Conservation (phyloP, 2,888 invertebrate genomes). For the Caenorhabditis sp. region DNA sequence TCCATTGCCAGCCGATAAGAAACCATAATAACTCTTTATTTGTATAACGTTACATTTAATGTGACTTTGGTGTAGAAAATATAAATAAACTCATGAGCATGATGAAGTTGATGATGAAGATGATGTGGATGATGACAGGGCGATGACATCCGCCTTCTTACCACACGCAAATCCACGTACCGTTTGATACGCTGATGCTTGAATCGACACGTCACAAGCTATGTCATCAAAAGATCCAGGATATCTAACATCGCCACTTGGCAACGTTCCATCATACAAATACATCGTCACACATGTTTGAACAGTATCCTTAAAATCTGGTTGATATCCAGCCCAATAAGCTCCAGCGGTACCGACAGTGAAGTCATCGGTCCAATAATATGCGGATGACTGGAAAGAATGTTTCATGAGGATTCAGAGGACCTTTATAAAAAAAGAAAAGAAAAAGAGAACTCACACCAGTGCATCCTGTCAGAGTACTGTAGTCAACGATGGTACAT, state of each 20-base stretch:
- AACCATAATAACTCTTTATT: too few relatives aligned
- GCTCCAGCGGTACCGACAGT: background rate
- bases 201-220: background rate
- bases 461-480: background rate
- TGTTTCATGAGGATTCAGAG: too few relatives aligned
- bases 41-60: too few relatives aligned
- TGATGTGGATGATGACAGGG: background rate
- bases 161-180: background rate
- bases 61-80: too few relatives aligned
- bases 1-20: constrained; percentile 7
- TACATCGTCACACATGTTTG: background rate
- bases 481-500: background rate
- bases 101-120: background rate
- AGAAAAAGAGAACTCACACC: background rate
- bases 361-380: background rate
- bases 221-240: background rate
- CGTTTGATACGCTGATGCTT: background rate
- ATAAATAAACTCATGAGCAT: too few relatives aligned
- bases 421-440: too few relatives aligned
- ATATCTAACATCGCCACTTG: background rate
- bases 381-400: background rate
- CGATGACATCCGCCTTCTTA: background rate
- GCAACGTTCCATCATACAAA: background rate
- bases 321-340: background rate
- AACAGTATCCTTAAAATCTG: background rate